These are phyloP conservation scores for Tricholaema leucomelas DNA, from an alignment of 2,113 vertebrate genomes.

Conservation along the genomic window DNA sequence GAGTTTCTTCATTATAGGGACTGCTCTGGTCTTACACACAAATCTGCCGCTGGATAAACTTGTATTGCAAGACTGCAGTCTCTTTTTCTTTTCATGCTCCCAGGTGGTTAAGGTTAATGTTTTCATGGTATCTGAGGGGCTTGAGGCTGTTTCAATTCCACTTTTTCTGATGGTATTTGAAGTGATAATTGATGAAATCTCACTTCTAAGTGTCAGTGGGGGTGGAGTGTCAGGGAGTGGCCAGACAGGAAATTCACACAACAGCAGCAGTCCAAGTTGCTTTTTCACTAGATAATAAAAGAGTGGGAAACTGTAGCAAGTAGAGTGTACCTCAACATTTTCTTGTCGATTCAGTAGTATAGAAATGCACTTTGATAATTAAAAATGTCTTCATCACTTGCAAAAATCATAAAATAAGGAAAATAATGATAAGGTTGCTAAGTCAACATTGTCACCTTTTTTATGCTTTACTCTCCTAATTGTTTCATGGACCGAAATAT, in stretches of 20 bases:
- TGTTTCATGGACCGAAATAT: neutral
- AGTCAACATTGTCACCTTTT: neutral
- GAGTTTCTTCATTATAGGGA: neutral
- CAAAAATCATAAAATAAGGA: neutral
- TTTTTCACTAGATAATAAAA: neutral
- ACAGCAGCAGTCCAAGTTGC: neutral
- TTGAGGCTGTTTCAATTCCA: neutral
- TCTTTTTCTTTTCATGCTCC: neutral
- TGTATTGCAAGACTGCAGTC: neutral
- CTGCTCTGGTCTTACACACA: neutral
- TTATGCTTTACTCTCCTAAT: neutral
- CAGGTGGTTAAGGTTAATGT: neutral
- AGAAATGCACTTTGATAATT: neutral
- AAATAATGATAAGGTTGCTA: neutral
- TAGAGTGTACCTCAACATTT: neutral
- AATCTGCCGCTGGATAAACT: neutral
- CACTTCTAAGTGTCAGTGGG: neutral
- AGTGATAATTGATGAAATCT: conserved; percentile 27
- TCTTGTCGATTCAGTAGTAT: neutral
- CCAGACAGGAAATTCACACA: neutral
- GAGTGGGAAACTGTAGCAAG: neutral
- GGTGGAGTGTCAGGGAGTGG: neutral
- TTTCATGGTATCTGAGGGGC: neutral
- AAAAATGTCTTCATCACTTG: neutral
- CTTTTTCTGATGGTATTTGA: neutral